Evolutionary conservation across 2,888 invertebrate species (phyloP).

Genomic region (Venusia cambrica): DNA sequence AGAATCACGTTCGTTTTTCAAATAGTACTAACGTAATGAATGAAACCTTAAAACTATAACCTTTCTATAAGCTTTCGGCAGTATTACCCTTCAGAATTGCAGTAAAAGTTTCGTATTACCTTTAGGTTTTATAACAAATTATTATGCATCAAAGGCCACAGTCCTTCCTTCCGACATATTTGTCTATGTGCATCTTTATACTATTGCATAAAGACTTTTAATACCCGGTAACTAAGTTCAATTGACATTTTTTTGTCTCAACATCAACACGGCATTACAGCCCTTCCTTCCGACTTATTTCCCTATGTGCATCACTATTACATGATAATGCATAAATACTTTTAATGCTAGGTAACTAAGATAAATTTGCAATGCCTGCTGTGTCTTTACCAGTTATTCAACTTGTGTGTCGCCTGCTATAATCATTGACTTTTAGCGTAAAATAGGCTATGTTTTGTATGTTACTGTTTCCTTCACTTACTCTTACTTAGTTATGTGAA

Average conservation of each 20-base stretch:
- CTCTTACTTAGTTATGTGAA: slow-evolving; percentile 20
- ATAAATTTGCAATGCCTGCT: slow-evolving; percentile 5
- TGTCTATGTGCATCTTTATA: too few species aligned
- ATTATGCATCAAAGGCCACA: too few species aligned
- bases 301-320: background rate
- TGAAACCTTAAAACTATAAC: too few species aligned
- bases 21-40: too few species aligned
- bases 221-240: too few species aligned
- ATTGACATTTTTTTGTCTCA: slow-evolving; percentile 5
- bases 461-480: slow-evolving; percentile 22
- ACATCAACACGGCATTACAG: background rate
- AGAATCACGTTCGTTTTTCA: too few species aligned
- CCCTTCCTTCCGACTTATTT: slow-evolving; percentile 15
- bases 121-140: too few species aligned
- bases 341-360: slow-evolving; percentile 8
- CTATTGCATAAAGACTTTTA: too few species aligned
- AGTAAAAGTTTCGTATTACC: too few species aligned
- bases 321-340: slow-evolving; percentile 1
- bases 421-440: slow-evolving; percentile 16
- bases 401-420: slow-evolving; percentile 14
- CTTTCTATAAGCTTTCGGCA: too few species aligned
- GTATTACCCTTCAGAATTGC: too few species aligned
- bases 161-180: too few species aligned
- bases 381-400: slow-evolving; percentile 8
- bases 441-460: slow-evolving; percentile 22